Conservation (phyloP, 92 coral and sea anemone species). For the Parazoanthus darwini region DNA sequence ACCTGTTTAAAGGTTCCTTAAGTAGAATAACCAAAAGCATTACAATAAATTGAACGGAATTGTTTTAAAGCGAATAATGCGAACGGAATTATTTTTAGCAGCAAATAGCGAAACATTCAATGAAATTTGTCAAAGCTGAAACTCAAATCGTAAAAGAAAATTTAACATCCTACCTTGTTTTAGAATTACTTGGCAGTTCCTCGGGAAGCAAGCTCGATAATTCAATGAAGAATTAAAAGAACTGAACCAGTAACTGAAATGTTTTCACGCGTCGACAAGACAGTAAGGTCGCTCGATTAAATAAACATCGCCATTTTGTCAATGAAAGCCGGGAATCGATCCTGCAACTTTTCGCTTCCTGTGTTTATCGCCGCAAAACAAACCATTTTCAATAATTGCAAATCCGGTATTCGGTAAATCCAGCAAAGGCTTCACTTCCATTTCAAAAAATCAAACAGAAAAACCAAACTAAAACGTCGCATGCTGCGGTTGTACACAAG, state of each 20-base stretch:
- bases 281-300: slow-evolving; percentile 31
- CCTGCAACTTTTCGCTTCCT: slow-evolving; percentile 29
- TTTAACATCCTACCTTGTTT: slow-evolving; percentile 27
- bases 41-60: too few species aligned
- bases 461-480: slow-evolving; percentile 35
- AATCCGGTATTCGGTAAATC: slow-evolving; percentile 43
- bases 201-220: slow-evolving; percentile 28
- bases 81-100: slow-evolving; percentile 27
- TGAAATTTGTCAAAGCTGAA: slow-evolving; percentile 36
- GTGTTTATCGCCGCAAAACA: slow-evolving; percentile 18
- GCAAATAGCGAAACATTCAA: slow-evolving; percentile 29
- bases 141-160: slow-evolving; percentile 22
- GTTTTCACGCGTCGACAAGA: slow-evolving; percentile 22
- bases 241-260: slow-evolving; percentile 24
- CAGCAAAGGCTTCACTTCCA: slow-evolving; percentile 47
- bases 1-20: slow-evolving; percentile 24
- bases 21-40: slow-evolving; percentile 25
- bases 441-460: slow-evolving; percentile 40
- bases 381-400: slow-evolving; percentile 42
- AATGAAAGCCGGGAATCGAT: slow-evolving; percentile 32
- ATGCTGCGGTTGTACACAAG: slow-evolving; percentile 42
- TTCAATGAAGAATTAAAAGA: slow-evolving; percentile 21
- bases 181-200: slow-evolving; percentile 29
- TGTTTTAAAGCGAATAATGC: slow-evolving; percentile 31
- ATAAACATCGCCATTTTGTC: slow-evolving; percentile 37